A percentile compares a stretch with the other conserved stretches of the same genome.
Conservation (phyloP, 35 echinoderm and acorn worm genomes). For the Diadema setosum region DNA sequence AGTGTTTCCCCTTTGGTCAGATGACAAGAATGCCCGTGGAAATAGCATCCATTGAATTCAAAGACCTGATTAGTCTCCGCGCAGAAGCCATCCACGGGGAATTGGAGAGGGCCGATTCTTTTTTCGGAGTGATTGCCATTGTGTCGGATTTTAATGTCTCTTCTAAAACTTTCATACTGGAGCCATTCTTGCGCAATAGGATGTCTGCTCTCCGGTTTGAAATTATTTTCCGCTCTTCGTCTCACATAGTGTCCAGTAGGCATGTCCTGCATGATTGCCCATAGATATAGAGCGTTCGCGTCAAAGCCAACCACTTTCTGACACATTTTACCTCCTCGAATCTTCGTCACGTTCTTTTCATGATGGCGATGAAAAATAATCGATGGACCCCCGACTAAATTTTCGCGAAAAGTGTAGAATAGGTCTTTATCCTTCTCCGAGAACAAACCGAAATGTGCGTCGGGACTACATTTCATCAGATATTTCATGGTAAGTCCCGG, state of each 20-base stretch:
- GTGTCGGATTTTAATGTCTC: neutral
- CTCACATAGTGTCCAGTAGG: constrained; percentile 29
- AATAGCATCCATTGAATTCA: constrained; percentile 29
- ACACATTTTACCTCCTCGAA: constrained; percentile 6
- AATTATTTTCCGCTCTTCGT: neutral
- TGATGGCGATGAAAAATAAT: constrained; percentile 28
- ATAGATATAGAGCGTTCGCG: constrained; percentile 58
- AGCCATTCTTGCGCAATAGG: constrained; percentile 48
- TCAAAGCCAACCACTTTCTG: constrained; percentile 44
- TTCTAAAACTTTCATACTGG: neutral
- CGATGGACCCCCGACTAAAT: constrained; percentile 29
- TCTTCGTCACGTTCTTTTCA: neutral
- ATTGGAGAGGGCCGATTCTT: neutral
- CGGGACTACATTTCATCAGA: neutral
- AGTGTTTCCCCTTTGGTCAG: neutral
- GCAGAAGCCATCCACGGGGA: neutral
- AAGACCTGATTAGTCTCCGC: neutral
- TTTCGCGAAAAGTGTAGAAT: constrained; percentile 19
- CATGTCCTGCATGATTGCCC: constrained; percentile 31
- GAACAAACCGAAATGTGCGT: constrained; percentile 5
- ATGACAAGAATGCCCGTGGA: neutral
- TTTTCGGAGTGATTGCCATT: neutral
- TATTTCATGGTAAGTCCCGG: constrained; percentile 39
- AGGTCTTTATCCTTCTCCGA: constrained; percentile 41
- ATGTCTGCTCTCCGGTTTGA: neutral